Percentiles rank a stretch among this genome's conserved stretches.
Evolutionary conservation across 2,888 invertebrate species (phyloP).

Genomic region (Mythimna lalbum): DNA sequence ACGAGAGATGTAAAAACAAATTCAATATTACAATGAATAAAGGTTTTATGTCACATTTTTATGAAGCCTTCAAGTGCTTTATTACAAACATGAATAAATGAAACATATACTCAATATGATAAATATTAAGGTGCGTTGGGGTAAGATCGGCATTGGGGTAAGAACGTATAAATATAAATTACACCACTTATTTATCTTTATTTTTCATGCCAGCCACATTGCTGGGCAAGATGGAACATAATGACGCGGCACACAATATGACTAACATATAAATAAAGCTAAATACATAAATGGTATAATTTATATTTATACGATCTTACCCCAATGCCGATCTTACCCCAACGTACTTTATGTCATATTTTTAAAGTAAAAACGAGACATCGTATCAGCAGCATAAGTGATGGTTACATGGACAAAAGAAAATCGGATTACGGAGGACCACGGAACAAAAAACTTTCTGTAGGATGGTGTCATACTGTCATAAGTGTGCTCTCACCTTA

Average conservation of each 20-base stretch:
- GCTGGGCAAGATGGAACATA: too few relatives aligned
- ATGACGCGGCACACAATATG: too few relatives aligned
- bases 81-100: not conserved
- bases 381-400: conserved; percentile 1
- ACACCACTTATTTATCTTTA: too few relatives aligned
- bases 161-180: too few relatives aligned
- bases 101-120: not conserved
- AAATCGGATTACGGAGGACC: conserved; percentile 17
- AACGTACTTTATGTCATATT: conserved; percentile 1
- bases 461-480: not conserved
- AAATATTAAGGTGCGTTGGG: too few relatives aligned
- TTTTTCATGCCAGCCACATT: too few relatives aligned
- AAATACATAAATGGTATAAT: too few relatives aligned
- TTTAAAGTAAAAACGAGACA: conserved; percentile 2
- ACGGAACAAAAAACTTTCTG: not conserved
- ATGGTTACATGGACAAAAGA: conserved; percentile 5
- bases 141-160: too few relatives aligned
- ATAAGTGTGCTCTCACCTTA: conserved; percentile 12
- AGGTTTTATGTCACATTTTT: conserved; percentile 28
- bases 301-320: too few relatives aligned
- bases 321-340: too few relatives aligned
- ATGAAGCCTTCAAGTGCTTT: conserved; percentile 7
- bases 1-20: conserved; percentile 31
- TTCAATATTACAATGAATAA: conserved; percentile 34
- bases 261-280: too few relatives aligned